Evolutionary conservation across 2,888 invertebrate species (phyloP), one percentile per base, ranked within the genome.

Genomic region (Neelides folsomi): DNA sequence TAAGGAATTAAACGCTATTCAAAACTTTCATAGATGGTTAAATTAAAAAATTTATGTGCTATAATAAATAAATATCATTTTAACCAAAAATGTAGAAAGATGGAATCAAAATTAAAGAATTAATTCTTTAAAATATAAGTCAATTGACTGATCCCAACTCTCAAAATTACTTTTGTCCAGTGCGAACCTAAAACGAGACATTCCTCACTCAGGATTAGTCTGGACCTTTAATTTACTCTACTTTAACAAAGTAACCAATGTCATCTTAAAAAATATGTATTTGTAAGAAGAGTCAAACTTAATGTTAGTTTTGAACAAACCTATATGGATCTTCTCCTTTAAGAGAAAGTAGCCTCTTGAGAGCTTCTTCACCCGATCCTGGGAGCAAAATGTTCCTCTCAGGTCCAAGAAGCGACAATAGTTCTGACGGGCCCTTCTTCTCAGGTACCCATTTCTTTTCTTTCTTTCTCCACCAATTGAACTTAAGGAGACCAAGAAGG

Each of bases 301-400:
- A 27, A 27, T 27, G 27, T 5, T 7, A 27, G 27, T 13, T 36
- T 20, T 8, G 34, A 19, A 27, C 54, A 63, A 66, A 82, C 82
- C 86, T 90, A 69, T 93, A 94, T 4, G 94, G 92, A 73, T 95
- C 93, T 71, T 93, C 90, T 60, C 90, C 93, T 75, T 89, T 89
- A 70, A 92, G 92, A 48, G 90, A 86, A 13, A 93, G 73, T 60
- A 94, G 75, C 66, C 92, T 76, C 72, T 87, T 89, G 86, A 93
- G 89, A 40, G 93, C 93, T 72, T 94, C 93, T 65, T 92, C 92
- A 7, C 93, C 88, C 3, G 87, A 89, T 43, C 84, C 80, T 1
- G 93, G 92, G 68, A 93, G 75, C 16, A 80, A 77, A 68, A 88
- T 86, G 68, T 87, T 87, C 63, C 75, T 72, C 56, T 79, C 79